Evolutionary conservation across 2,113 vertebrate species (phyloP).

Genomic region (Myiagra hebetior): DNA sequence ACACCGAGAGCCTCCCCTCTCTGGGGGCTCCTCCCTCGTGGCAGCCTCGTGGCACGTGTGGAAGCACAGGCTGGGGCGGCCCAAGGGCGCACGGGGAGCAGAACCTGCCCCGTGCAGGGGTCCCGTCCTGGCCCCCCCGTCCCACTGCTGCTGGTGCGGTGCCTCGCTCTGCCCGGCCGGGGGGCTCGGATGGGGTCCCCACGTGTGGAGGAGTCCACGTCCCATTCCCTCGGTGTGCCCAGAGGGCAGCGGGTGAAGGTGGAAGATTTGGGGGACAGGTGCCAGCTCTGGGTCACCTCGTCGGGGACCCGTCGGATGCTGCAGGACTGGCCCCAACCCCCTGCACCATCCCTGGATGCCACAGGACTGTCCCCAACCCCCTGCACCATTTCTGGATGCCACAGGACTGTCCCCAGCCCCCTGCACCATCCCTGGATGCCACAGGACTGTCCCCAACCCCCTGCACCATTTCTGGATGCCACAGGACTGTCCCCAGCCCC

Average conservation of each 20-base stretch:
- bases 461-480: no score
- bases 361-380: no score
- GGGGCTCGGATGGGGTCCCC: neutral
- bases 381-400: neutral
- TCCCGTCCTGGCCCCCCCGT: fast-evolving
- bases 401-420: neutral
- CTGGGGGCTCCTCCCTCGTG: neutral
- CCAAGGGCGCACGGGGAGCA: fast-evolving
- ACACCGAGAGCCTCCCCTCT: no score
- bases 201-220: fast-evolving
- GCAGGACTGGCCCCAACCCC: neutral
- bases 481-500: no score
- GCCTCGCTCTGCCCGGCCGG: fast-evolving
- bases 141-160: neutral
- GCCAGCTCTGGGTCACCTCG: neutral
- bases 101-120: fast-evolving
- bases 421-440: no score
- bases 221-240: neutral
- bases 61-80: neutral
- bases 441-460: neutral
- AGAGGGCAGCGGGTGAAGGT: neutral
- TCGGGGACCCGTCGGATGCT: fast-evolving
- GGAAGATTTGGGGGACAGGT: neutral
- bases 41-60: neutral
- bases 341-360: no score